Evolutionary conservation across 2,797 vertebrate genomes (phyloP), one percentile per base, ranked within the genome.

Genomic region (Gobio occitaniae): DNA sequence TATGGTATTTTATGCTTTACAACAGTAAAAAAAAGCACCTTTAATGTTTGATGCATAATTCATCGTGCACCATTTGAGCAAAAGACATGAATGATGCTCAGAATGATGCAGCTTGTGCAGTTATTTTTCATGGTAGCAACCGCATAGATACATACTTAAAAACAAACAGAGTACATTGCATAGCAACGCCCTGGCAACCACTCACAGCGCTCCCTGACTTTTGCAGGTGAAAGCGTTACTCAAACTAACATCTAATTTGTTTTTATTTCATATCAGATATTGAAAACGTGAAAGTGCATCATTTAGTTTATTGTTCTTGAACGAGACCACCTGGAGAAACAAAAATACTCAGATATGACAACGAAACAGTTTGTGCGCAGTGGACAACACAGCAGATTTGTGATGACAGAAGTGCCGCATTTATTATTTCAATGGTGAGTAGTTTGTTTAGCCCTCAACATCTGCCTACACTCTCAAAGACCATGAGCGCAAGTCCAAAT

Each of bases 401-500:
- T 61, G 71, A 56, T 72, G 36, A 71, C 50, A 59, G 50, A 47
- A 36, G 65, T 80, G 32, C 9, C 10, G 8, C 36, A 19, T 71
- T 82, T 25, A 59, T 82, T 71, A 61, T 82, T 44, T 72, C 15
- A 72, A 38, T 21, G 17, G 44, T 0, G 19, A 83, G 15, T 61
- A 25, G 71, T 76, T 76, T 76, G 82, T 76, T 83, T 52, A 66
- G 56, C 9, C 71, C 32, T 83, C 59, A 76, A 19, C 71, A 76
- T 48, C 70, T 74, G 56, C 81, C 38, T 75, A 38, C 70, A n/a
- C 70, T 48, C 25, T 66, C 66, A 56, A 70, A 29, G 50, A 6
- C 8, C 7, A 44, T 17, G 38, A 71, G 50, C 15, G 1, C 36
- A 12, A 17, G 69, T 61, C 80, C 80, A 74, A 65, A 83, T 75